These are phyloP conservation scores for Planiliza haematocheilus DNA, from an alignment of 2,113 vertebrate species.

Conservation along the genomic window DNA sequence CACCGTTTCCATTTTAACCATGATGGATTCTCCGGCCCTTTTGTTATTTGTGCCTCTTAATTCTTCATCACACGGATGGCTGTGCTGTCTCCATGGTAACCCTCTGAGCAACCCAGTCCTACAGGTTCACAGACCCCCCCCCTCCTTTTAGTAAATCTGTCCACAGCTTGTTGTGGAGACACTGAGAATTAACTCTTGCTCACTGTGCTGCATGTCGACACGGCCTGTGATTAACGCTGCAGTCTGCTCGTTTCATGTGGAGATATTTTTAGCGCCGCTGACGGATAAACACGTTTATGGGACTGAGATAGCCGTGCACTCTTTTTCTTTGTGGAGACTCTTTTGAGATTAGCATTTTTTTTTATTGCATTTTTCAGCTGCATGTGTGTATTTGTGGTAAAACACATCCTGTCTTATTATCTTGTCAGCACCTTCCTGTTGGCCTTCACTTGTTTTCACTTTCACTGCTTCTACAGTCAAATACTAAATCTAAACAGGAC, in stretches of 20 bases:
- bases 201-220: conserved; percentile 21
- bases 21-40: conserved; percentile 42
- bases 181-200: conserved; percentile 4
- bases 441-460: too few relatives aligned
- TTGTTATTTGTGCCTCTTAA: conserved; percentile 68
- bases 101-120: conserved; percentile 47
- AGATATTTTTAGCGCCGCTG: not conserved
- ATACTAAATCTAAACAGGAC: too few relatives aligned
- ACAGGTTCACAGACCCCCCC: conserved; percentile 28
- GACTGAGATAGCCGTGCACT: not conserved
- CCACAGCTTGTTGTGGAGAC: not conserved
- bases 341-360: too few relatives aligned
- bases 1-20: conserved; percentile 60
- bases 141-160: conserved; percentile 11
- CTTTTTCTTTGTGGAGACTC: too few relatives aligned
- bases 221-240: not conserved
- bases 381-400: too few relatives aligned
- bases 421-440: too few relatives aligned
- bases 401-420: too few relatives aligned
- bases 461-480: too few relatives aligned
- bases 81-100: conserved; percentile 69
- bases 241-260: not conserved
- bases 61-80: conserved; percentile 68
- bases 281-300: not conserved
- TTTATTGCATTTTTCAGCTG: too few relatives aligned